Evolutionary conservation across 2,113 vertebrate genomes (phyloP), one percentile per base, ranked within the genome.

Genomic region (Bubalus kerabau): DNA sequence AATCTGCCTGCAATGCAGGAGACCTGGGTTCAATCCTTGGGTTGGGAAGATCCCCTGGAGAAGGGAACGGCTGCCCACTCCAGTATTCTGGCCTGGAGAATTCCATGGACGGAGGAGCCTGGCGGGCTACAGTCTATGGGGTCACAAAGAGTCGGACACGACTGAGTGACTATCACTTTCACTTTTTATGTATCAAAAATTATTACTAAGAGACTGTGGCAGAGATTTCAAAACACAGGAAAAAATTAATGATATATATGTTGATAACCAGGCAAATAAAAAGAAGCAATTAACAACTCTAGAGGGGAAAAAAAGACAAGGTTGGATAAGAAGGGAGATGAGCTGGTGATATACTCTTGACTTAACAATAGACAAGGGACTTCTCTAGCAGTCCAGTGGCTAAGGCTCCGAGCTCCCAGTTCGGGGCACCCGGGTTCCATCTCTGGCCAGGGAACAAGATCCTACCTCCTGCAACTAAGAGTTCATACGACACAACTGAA

Each of bases 81-180:
- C 64, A 71, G 9, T 40, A 71, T 71, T 40, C 67, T 71, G n/a
- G n/a, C 19, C 67, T 71, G n/a, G n/a, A 23, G 67, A 71, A 36
- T 40, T 40, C 67, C 67, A 40, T 1, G 19, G 67, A 71, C 19
- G 23, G 19, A 71, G n/a, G n/a, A 71, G 67, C 9, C 9, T 71
- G 9, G 64, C 0, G 0, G 17, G 16, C 64, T 36, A 36, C n/a
- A 36, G n/a, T 71, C 9, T 17, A 3, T 71, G 64, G 10, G 19
- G 19, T 23, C n/a, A 71, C n/a, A 71, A 36, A 71, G 67, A 71
- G 19, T 71, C 0, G 0, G 67, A 71, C n/a, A 71, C 0, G 9
- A 71, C n/a, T 23, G 19, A 71, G n/a, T 12, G 64, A 36, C 64
- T 36, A 36, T 71, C 19, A 59, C 57, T 60, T 60, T 60, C 57